Evolutionary conservation across 1,140 invertebrate genomes (phyloP).

Genomic region (Psix sp.): DNA sequence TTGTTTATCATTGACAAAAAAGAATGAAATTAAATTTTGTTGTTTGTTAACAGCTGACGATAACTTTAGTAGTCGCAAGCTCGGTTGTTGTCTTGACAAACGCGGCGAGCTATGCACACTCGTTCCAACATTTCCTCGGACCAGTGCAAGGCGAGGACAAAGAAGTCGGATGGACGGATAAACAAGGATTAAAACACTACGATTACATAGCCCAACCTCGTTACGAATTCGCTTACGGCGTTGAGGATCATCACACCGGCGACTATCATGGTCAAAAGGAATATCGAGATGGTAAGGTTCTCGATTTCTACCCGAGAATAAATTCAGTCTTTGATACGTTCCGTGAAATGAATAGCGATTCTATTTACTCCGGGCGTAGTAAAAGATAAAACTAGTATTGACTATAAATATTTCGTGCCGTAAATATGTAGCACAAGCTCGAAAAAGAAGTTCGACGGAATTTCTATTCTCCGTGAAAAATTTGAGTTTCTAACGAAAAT

Average conservation of each 20-base stretch:
- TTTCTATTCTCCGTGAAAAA: too few species aligned
- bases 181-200: constrained; percentile 67
- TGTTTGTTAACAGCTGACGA: constrained; percentile 37
- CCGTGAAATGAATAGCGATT: too few species aligned
- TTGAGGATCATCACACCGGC: constrained; percentile 80
- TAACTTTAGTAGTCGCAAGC: constrained; percentile 36
- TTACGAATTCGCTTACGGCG: constrained; percentile 82
- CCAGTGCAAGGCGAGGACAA: constrained; percentile 69
- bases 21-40: constrained; percentile 29
- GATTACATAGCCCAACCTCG: constrained; percentile 76
- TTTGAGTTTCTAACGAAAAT: too few species aligned
- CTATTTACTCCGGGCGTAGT: too few species aligned
- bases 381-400: too few species aligned
- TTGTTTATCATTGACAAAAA: constrained; percentile 3
- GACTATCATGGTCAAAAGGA: constrained; percentile 81
- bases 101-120: constrained; percentile 66
- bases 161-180: constrained; percentile 69
- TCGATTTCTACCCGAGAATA: too few species aligned
- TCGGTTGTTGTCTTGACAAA: constrained; percentile 23
- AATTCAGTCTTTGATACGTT: constrained; percentile 19
- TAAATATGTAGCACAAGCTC: too few species aligned
- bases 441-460: too few species aligned
- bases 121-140: constrained; percentile 74
- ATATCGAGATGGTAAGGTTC: constrained; percentile 79
- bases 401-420: too few species aligned